Evolutionary conservation across 2,888 invertebrate species (phyloP).

Genomic region (Caenorhabditis sp.): DNA sequence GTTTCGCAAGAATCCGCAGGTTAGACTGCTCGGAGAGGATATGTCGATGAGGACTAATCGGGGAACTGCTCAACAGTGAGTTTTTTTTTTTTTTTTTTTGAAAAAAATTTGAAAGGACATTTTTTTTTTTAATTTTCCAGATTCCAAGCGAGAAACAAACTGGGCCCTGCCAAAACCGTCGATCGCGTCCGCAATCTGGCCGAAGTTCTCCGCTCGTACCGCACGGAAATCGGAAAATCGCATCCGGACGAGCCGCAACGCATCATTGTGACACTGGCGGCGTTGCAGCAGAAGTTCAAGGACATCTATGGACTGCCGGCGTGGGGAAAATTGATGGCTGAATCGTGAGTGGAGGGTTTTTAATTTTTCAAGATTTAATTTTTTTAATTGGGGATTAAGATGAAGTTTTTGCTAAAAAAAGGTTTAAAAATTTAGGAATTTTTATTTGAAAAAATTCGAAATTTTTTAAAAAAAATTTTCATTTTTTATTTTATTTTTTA

Average conservation of each 20-base stretch:
- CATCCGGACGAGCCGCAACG: slow-evolving; percentile 28
- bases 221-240: slow-evolving; percentile 21
- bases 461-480: no score
- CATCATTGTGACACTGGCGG: slow-evolving; percentile 25
- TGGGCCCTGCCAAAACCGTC: slow-evolving; percentile 29
- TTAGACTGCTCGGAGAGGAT: neutral
- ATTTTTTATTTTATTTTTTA: no score
- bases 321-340: slow-evolving; percentile 53
- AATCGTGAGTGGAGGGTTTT: slow-evolving; percentile 14
- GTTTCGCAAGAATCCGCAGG: slow-evolving; percentile 2
- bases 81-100: neutral
- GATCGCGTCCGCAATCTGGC: slow-evolving; percentile 29
- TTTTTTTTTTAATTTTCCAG: neutral
- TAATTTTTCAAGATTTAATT: neutral
- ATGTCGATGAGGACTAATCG: neutral
- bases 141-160: slow-evolving; percentile 25
- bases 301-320: slow-evolving; percentile 37
- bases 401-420: no score
- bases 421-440: neutral
- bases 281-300: slow-evolving; percentile 25
- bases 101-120: neutral
- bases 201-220: slow-evolving; percentile 28
- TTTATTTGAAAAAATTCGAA: no score
- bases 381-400: no score
- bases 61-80: slow-evolving; percentile 18